Evolutionary conservation across 2,797 vertebrate species (phyloP), one percentile per base, ranked within the genome.

Genomic region (Melanotaenia nigrans): DNA sequence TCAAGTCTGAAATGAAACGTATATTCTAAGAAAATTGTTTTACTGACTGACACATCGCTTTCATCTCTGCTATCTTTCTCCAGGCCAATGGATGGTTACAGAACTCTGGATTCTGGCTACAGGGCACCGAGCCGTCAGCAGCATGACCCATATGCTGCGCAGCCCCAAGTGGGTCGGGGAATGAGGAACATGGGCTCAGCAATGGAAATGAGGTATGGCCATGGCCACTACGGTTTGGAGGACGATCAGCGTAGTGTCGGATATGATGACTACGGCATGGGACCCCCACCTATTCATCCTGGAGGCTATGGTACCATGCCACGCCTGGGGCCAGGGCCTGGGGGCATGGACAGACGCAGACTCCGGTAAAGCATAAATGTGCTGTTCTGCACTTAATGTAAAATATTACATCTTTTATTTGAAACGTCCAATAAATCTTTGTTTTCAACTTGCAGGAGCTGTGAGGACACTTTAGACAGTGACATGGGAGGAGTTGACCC

Each of bases 241-340:
- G 97, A 98, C 0, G 97, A 99, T 90, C 97, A 98, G 85, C 96
- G 96, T 61, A 98, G 97, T 7, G 83, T 96, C 85, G 96, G 95
- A 70, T 98, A 97, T 0, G 97, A 98, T 0, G 97, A 98, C 72
- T 99, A 97, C 0, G 93, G 96, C 73, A 94, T 97, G 92, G 94
- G 89, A 2, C 90, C 92, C 33, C 85, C 89, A 38, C 91, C 95
- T 0, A 93, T 94, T 61, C 96, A 98, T 70, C 91, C 93, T 1
- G 92, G 91, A 51, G 91, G 91, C 81, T 99, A 98, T 0, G 95
- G 97, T 71, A 97, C 97, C 0, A 96, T 96, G 92, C 95, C 96
- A 35, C 94, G 96, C 9, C 83, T 94, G 5, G 93, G 93, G 0
- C 42, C 55, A 0, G 89, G 89, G 22, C 86, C 90, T 0, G 90